Percentiles rank a stretch among this genome's conserved stretches.
phyloP scores from a whole-genome alignment of 2,888 invertebrate genomes.

The Drosophila monieri region DNA sequence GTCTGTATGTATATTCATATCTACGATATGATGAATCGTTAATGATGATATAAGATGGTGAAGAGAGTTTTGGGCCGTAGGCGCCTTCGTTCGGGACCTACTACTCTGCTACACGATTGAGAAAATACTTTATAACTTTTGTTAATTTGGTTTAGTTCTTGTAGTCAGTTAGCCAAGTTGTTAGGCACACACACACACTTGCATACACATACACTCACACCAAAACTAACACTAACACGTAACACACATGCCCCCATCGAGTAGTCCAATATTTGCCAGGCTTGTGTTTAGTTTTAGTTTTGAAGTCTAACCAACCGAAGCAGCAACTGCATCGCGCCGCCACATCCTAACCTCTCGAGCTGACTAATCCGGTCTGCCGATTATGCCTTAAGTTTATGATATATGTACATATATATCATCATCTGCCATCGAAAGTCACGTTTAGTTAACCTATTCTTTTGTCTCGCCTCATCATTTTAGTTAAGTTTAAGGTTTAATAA shows the following conservation, averaged over 20 bases:
- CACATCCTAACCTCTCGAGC: slow-evolving; percentile 7
- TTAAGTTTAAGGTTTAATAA: slow-evolving; percentile 67
- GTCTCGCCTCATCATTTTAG: slow-evolving; percentile 59
- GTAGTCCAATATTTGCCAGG: slow-evolving; percentile 44
- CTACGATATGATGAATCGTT: slow-evolving; percentile 18
- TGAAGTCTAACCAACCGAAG: slow-evolving; percentile 30
- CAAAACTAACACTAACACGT: slow-evolving; percentile 7
- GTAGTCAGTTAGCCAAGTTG: slow-evolving; percentile 52
- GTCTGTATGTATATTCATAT: slow-evolving; percentile 51
- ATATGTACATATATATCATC: slow-evolving; percentile 3
- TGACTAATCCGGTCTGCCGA: slow-evolving; percentile 28
- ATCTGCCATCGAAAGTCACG: slow-evolving; percentile 44
- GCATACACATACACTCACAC: slow-evolving; percentile 10
- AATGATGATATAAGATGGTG: slow-evolving; percentile 6
- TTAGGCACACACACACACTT: slow-evolving; percentile 38
- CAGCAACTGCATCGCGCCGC: slow-evolving; percentile 2
- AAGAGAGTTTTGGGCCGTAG: slow-evolving; percentile 12
- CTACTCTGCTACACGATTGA: slow-evolving; percentile 23
- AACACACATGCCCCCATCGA: slow-evolving; percentile 11
- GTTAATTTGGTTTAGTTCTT: slow-evolving; percentile 50
- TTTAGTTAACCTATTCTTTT: slow-evolving; percentile 48
- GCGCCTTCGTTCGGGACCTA: slow-evolving; percentile 25
- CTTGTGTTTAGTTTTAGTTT: slow-evolving; percentile 55
- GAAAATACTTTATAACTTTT: slow-evolving; percentile 35
- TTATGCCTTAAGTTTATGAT: slow-evolving; percentile 31